Evolutionary conservation across 2,888 invertebrate genomes (phyloP).

Genomic region (Drosophila flavopinicola): DNA sequence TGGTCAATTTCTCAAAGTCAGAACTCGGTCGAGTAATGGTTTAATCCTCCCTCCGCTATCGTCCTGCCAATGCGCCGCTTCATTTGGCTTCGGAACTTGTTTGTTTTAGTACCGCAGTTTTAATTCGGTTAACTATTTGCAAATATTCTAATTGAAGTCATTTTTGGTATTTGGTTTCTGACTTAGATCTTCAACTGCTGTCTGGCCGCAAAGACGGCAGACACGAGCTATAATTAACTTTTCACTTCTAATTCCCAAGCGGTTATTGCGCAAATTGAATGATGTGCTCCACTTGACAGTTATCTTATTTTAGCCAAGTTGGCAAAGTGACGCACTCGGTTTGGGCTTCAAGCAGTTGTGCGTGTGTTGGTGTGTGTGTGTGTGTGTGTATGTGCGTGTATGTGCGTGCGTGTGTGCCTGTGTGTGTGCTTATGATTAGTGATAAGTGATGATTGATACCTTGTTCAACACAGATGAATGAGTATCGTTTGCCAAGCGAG

Average conservation of each 20-base stretch:
- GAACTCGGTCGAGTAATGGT: conserved; percentile 41
- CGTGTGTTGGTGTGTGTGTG: not conserved
- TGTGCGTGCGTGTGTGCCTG: not conserved
- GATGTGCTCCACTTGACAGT: conserved; percentile 41
- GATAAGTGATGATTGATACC: conserved; percentile 54
- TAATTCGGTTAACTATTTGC: conserved; percentile 42
- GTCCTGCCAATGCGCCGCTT: conserved; percentile 6
- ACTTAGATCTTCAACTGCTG: not conserved
- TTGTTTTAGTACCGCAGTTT: conserved; percentile 21
- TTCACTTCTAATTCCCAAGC: conserved; percentile 41
- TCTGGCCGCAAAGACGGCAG: not conserved
- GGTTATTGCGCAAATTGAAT: conserved; percentile 47
- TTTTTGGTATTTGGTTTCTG: conserved; percentile 22
- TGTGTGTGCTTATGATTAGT: conserved; percentile 15
- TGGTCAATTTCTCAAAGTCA: conserved; percentile 56
- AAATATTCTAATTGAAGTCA: conserved; percentile 39
- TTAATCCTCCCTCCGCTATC: not conserved
- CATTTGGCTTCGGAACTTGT: conserved; percentile 3
- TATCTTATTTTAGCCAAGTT: conserved; percentile 38
- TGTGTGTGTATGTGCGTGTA: not conserved
- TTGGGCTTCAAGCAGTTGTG: conserved; percentile 7
- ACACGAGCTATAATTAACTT: conserved; percentile 32
- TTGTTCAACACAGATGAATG: conserved; percentile 29
- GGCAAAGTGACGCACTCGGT: conserved; percentile 1
- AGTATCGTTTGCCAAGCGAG: conserved; percentile 22